Conservation (phyloP, 2,888 invertebrate genomes). For the Prenolepis imparis region DNA sequence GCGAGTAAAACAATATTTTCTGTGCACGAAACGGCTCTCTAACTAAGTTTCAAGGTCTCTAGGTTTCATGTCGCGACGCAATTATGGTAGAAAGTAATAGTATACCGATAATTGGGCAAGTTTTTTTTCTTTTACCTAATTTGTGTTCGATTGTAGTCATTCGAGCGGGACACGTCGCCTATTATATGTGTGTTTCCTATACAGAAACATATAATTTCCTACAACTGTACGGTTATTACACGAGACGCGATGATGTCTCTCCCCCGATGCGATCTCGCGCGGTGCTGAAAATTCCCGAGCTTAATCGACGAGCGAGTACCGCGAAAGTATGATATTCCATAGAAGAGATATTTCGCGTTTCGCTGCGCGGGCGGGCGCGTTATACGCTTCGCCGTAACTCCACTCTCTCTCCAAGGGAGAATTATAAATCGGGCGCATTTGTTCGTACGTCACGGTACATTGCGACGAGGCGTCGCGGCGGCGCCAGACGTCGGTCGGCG, state of each 20-base stretch:
- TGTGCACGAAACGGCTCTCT: too few relatives aligned
- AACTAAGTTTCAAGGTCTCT: neutral
- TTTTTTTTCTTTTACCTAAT: conserved; percentile 20
- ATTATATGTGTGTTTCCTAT: conserved; percentile 29
- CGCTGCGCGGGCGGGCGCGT: neutral
- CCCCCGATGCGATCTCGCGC: conserved; percentile 18
- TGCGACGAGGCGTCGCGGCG: conserved; percentile 81
- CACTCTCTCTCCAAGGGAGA: conserved; percentile 36
- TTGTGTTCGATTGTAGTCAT: neutral
- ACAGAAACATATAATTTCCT: conserved; percentile 28
- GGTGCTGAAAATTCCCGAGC: neutral
- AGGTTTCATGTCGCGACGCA: neutral
- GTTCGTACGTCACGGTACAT: conserved; percentile 77
- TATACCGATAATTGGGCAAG: neutral
- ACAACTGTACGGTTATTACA: conserved; percentile 3
- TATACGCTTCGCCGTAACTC: neutral
- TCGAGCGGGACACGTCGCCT: neutral
- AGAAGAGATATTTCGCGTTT: conserved; percentile 20
- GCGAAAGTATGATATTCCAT: conserved; percentile 37
- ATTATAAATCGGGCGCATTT: conserved; percentile 73
- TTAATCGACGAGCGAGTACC: conserved; percentile 17
- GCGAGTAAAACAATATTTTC: conserved; percentile 1
- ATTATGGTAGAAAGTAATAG: neutral
- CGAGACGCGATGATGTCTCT: neutral
- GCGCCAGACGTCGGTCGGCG: conserved; percentile 75